Percentiles rank a stretch among this genome's conserved stretches.
Conservation (phyloP, 2,113 vertebrate species). For the Lagenorhynchus albirostris region DNA sequence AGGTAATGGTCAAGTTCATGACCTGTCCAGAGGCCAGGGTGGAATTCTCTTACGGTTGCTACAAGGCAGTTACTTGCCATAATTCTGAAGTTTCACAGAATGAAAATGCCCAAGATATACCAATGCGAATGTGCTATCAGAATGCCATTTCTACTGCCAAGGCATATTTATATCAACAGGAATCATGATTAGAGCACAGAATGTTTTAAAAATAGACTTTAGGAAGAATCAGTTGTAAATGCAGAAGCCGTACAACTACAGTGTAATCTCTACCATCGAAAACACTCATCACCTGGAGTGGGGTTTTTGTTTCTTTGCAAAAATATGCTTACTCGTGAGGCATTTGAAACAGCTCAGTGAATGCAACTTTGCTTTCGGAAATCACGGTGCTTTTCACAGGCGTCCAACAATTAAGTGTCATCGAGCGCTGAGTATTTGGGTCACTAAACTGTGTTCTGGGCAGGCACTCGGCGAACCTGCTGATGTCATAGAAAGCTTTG, state of each 20-base stretch:
- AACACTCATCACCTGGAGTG: background rate
- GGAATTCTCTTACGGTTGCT: fast-evolving
- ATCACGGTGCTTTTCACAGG: background rate
- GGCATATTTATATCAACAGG: background rate
- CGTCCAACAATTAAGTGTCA: too few species aligned
- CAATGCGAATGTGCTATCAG: background rate
- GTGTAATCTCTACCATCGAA: background rate
- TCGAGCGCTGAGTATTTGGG: background rate
- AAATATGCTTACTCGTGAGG: background rate
- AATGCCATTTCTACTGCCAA: background rate
- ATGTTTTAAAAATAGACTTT: background rate
- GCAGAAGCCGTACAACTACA: background rate
- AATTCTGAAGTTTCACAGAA: background rate
- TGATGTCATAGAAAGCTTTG: too few species aligned
- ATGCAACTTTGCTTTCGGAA: background rate
- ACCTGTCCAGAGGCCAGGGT: background rate
- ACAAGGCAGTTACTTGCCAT: too few species aligned
- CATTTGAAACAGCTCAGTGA: background rate
- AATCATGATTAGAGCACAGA: background rate
- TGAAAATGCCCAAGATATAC: background rate
- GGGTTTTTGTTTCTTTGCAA: background rate
- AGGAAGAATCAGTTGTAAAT: background rate
- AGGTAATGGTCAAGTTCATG: too few species aligned
- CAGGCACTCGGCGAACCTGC: background rate
- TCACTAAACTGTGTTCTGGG: background rate